Percentiles rank a stretch among this genome's conserved stretches.
phyloP scores from a whole-genome alignment of 2,888 invertebrate genomes.

The Metellina segmentata region DNA sequence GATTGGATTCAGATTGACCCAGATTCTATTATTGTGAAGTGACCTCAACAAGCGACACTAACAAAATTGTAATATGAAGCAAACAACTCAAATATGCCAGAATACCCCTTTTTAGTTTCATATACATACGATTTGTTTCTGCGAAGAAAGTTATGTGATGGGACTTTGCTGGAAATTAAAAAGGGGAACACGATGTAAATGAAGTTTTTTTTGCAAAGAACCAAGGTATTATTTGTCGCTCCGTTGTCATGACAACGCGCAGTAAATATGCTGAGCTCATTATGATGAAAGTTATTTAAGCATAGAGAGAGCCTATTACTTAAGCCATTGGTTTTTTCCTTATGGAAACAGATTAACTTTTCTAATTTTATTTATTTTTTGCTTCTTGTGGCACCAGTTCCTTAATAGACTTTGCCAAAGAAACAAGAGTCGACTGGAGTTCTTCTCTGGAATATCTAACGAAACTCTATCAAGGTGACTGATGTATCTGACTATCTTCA shows the following conservation, averaged over 20 bases:
- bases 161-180: not conserved
- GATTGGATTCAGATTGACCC: no score
- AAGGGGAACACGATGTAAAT: not conserved
- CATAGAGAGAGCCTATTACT: not conserved
- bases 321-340: not conserved
- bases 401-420: not conserved
- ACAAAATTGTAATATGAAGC: no score
- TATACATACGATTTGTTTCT: no score
- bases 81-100: no score
- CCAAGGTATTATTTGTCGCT: no score
- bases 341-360: conserved; percentile 1
- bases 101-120: no score
- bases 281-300: conserved; percentile 1
- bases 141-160: not conserved
- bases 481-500: no score
- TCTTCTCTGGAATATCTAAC: no score
- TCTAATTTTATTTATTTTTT: not conserved
- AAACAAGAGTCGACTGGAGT: not conserved
- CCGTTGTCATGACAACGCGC: not conserved
- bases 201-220: not conserved
- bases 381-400: not conserved
- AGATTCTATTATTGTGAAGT: no score
- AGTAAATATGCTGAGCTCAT: not conserved
- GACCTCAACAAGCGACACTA: no score
- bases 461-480: no score